Evolutionary conservation across 2,797 vertebrate genomes (phyloP).

Genomic region (Cebuella pygmaea): DNA sequence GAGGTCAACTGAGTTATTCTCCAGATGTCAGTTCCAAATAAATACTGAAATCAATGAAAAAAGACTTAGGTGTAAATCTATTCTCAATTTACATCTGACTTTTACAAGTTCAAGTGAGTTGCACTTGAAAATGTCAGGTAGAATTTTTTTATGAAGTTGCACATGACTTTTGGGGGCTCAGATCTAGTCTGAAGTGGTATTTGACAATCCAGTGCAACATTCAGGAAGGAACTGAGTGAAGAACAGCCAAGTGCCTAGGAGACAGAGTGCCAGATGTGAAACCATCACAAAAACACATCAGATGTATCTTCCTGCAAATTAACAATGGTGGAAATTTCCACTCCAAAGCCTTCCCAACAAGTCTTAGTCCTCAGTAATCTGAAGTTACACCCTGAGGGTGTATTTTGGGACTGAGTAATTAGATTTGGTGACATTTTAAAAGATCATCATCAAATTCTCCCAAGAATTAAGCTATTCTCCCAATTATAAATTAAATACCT

Average conservation of each 20-base stretch:
- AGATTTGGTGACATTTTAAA: neutral
- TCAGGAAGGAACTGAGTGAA: neutral
- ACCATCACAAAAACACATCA: neutral
- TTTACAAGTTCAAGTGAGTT: conserved; percentile 54
- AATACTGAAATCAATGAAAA: conserved; percentile 48
- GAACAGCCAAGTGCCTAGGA: neutral
- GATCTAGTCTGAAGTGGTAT: conserved; percentile 9
- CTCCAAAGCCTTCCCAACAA: neutral
- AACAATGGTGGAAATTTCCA: neutral
- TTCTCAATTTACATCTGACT: conserved; percentile 68
- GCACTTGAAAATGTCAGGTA: conserved; percentile 67
- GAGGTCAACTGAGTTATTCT: conserved; percentile 52
- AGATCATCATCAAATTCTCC: neutral
- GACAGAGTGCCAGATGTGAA: neutral
- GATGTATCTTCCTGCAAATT: neutral
- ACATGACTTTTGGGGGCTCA: neutral
- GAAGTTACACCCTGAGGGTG: neutral
- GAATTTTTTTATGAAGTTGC: conserved; percentile 24
- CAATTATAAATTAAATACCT: neutral
- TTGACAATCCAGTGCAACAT: neutral
- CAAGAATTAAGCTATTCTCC: neutral
- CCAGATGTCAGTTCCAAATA: conserved; percentile 70
- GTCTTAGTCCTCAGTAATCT: neutral
- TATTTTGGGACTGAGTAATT: neutral
- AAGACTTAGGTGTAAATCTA: conserved; percentile 61